These are phyloP conservation scores for Murina feae DNA, from an alignment of 2,113 vertebrate species.

Conservation along the genomic window DNA sequence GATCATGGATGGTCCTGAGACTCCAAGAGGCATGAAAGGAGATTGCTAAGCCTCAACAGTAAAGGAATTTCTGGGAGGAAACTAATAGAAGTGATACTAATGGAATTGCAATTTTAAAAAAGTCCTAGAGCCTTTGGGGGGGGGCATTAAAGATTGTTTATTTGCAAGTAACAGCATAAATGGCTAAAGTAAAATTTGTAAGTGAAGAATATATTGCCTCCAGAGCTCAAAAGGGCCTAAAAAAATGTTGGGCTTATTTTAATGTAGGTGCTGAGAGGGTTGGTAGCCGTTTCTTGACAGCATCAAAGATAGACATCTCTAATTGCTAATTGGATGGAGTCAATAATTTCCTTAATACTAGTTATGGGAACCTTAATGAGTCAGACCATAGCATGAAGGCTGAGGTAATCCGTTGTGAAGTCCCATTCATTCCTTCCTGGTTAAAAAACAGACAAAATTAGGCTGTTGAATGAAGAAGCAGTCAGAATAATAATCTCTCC, in stretches of 20 bases:
- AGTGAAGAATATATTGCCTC: background rate
- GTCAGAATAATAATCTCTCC: background rate
- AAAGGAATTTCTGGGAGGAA: background rate
- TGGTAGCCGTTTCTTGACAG: background rate
- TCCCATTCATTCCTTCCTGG: background rate
- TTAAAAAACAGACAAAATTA: background rate
- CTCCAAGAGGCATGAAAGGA: background rate
- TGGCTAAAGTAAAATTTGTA: background rate
- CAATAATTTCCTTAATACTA: background rate
- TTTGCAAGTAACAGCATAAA: conserved; percentile 8
- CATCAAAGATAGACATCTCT: background rate
- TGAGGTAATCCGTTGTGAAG: background rate
- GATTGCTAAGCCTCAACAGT: background rate
- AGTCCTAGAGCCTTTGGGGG: background rate
- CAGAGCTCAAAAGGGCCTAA: background rate
- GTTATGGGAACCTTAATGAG: background rate
- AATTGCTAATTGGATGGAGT: background rate
- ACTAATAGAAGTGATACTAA: background rate
- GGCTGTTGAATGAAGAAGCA: background rate
- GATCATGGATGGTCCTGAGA: background rate
- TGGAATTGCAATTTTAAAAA: background rate
- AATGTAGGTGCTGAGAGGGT: background rate
- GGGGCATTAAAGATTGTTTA: background rate
- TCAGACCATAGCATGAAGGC: background rate
- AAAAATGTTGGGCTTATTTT: background rate